Evolutionary conservation across 2,797 vertebrate species (phyloP), one percentile per base, ranked within the genome.

Genomic region (Xiphorhynchus erythropygius): DNA sequence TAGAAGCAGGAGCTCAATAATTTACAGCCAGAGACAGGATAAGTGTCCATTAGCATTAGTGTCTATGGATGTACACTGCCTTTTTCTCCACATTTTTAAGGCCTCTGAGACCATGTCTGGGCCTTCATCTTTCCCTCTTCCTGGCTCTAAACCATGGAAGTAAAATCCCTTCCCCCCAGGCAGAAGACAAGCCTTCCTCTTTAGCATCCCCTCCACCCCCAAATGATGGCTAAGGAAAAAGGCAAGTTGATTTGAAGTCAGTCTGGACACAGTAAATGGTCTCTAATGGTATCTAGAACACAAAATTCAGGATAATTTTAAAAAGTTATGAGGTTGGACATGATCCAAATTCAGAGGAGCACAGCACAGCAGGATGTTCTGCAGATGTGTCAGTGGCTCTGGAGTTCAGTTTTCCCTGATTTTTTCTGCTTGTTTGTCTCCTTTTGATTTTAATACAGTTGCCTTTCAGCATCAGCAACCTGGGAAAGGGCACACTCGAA

Each of bases 41-140:
- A 93, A 90, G 86, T 90, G 86, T 92, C 95, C 96, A 94, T 93
- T 92, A 96, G 75, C 69, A 94, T 95, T 52, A 96, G 50, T 21
- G 74, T 84, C 92, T 82, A 3, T 89, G 74, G 62, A 92, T 63
- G 35, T 52, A 87, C 52, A 10, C 75, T 92, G 62, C 46, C 77
- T 84, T 56, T 73, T 90, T 73, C 47, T 59, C 70, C 78, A 77
- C 59, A 60, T 73, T 87, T 92, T 89, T 62, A 93, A 89, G 75
- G 89, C 75, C 84, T 87, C 47, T 46, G 89, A 96, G 94, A 87
- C 71, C 70, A 82, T 0, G 27, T 76, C 91, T 94, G 75, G 44
- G 64, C 57, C 75, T 90, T 77, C 0, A 13, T 83, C 84, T 87
- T 62, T 92, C 47, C 55, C 74, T 90, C 89, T 80, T 92, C 77